Evolutionary conservation across 2,113 vertebrate genomes (phyloP), one percentile per base, ranked within the genome.

Genomic region (Myotis brandtii): DNA sequence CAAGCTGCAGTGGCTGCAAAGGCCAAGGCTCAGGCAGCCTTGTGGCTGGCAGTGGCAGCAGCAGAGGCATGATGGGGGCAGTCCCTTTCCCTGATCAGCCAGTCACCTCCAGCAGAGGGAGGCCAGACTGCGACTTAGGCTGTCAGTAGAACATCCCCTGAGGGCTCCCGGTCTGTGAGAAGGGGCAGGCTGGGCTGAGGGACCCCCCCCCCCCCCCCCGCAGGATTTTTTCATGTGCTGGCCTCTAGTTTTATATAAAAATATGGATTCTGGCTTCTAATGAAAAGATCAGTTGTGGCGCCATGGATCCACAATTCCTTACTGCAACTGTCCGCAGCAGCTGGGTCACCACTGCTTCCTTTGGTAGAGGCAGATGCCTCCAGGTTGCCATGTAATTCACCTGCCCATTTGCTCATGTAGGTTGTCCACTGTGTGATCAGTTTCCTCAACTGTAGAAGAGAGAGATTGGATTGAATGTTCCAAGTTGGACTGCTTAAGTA

Each of bases 311-410:
- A 52, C 5, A 32, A 1, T 62, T 52, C 8, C 37, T 81, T 66
- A n/a, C 1, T 17, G 34, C 59, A 79, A 6, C 2, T 1, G 5
- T 72, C 4, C 1, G 3, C 21, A 27, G 34, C n/a, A n/a, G 3
- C 46, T 50, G 50, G 21, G 54, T 20, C 18, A 20, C 11, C 1
- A 0, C 2, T 66, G 8, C 25, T 79, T 12, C 70, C 37, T 62
- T 62, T 46, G 40, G 52, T 3, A 25, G 20, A 66, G 67, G 16
- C 6, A 6, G 20, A 2, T 1, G 1, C 10, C 48, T 80, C 30
- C 7, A 3, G 10, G 52, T 54, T 46, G 32, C n/a, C 8, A 37
- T 1, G 14, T 43, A 43, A 72, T 23, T 62, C 6, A 40, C 23
- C 23, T 18, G 17, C 17, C 27, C n/a, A n/a, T 76, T 80, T 79